Evolutionary conservation across 1,140 invertebrate genomes (phyloP), one percentile per base, ranked within the genome.

Genomic region (Monomorium pharaonis): DNA sequence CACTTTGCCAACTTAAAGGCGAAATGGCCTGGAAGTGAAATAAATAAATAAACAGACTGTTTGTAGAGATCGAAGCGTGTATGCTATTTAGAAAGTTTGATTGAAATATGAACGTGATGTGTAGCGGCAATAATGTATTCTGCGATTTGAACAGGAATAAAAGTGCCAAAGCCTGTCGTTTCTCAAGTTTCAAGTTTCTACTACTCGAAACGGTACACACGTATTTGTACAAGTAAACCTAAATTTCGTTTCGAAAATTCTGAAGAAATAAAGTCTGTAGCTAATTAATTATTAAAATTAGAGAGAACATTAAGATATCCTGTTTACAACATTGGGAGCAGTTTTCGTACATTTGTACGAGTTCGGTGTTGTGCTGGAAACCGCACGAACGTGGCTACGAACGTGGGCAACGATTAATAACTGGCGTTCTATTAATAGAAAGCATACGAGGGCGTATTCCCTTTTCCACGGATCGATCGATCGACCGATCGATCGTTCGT

Each of bases 391-490:
- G 42, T 18, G 24, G 16, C 51, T 67, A 74, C 86, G n/a, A 54
- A 54, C 9, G 89, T 90, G 78, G 89, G 87, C 44, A 65, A 80
- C 47, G 74, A 75, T 80, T 87, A 89, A 91, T 90, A 90, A 90
- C 85, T 69, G 65, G 33, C 84, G 47, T 84, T 85, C 88, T 91
- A 91, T 91, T 91, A 91, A 92, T 91, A 91, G 91, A 91, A 86
- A 75, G 75, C 56, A 30, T 67, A 85, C 72, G 90, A 77, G 88
- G 88, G 91, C 88, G 91, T 84, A 86, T 75, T 76, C 62, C 56
- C 69, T 75, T 90, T 88, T 86, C 54, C 47, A 86, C 51, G 86
- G 76, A 76, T 63, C 49, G 30, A 84, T 63, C 76, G 88, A 87
- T 51, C 86, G 54, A 77, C 30, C 33, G 54, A 51, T 30, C 74